Evolutionary conservation across 2,888 invertebrate genomes (phyloP).

Genomic region (Habroteleia sp.): DNA sequence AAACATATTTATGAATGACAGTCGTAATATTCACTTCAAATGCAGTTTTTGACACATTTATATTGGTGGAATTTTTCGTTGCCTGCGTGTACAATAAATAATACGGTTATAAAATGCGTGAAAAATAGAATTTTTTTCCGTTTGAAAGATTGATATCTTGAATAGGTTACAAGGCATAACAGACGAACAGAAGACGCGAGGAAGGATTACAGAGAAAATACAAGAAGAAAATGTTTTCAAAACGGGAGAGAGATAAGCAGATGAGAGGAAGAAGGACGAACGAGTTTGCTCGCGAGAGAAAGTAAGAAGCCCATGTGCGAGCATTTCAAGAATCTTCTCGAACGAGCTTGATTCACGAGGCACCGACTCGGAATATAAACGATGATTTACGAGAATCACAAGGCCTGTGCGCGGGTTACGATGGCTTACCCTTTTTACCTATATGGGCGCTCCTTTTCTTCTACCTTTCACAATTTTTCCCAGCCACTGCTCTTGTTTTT

Average conservation of each 20-base stretch:
- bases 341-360: conserved; percentile 71
- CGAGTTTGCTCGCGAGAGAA: conserved; percentile 58
- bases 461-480: conserved; percentile 48
- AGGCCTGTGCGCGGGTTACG: conserved; percentile 60
- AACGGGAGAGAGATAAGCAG: conserved; percentile 54
- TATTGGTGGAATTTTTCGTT: conserved; percentile 14
- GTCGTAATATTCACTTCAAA: conserved; percentile 1
- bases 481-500: conserved; percentile 20
- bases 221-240: conserved; percentile 55
- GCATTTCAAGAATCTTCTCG: conserved; percentile 64
- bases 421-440: conserved; percentile 56
- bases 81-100: conserved; percentile 31
- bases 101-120: conserved; percentile 47
- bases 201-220: conserved; percentile 43
- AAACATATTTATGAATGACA: conserved; percentile 1
- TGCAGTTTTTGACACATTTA: conserved; percentile 34
- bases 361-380: conserved; percentile 70
- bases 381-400: conserved; percentile 71
- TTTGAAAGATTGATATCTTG: conserved; percentile 47
- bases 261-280: conserved; percentile 55
- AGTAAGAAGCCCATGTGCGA: conserved; percentile 61
- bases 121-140: conserved; percentile 49
- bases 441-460: conserved; percentile 43
- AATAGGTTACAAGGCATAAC: conserved; percentile 40
- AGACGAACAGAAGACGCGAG: conserved; percentile 23